Evolutionary conservation across 2,797 vertebrate species (phyloP), one percentile per base, ranked within the genome.

Genomic region (Platalea minor): DNA sequence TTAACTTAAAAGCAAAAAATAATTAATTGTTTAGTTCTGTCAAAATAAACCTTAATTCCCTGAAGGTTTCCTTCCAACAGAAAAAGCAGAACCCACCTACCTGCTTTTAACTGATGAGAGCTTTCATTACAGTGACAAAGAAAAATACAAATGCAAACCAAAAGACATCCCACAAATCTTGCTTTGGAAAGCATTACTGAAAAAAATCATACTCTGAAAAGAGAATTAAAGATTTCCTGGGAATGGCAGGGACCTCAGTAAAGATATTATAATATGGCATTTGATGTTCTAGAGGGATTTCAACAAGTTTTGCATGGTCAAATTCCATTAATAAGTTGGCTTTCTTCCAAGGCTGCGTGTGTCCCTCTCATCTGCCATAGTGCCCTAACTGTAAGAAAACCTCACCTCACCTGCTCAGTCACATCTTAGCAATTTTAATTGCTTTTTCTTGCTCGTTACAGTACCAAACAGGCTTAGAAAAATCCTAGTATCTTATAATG

Each of bases 251-350:
- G 69, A 60, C 87, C 94, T 96, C 94, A 89, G 94, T 95, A 94
- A 97, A 95, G 88, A 94, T 96, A 97, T 96, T 96, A 89, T 91
- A 96, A 96, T 96, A 80, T 93, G 95, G 70, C 94, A 95, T 97
- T 96, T 97, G 90, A 95, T 90, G 91, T 95, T 91, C 96, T 95
- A 84, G 53, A 79, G 97, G 95, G 96, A 97, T 97, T 97, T 97
- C 94, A 95, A 95, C 91, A 97, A 97, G 97, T 97, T 98, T 97
- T 98, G 94, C 96, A 97, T 96, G 95, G 97, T 97, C 96, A 97
- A 97, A 97, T 97, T 97, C 95, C 92, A 97, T 98, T 98, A 98
- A 97, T 95, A 97, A 96, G 24, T 45, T 97, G 97, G 97, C 94
- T 85, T 94, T 73, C 70, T 89, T 96, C 95, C 97, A 98, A 96